Evolutionary conservation across 2,797 vertebrate genomes (phyloP).

Genomic region (Gobionotothen gibberifrons): DNA sequence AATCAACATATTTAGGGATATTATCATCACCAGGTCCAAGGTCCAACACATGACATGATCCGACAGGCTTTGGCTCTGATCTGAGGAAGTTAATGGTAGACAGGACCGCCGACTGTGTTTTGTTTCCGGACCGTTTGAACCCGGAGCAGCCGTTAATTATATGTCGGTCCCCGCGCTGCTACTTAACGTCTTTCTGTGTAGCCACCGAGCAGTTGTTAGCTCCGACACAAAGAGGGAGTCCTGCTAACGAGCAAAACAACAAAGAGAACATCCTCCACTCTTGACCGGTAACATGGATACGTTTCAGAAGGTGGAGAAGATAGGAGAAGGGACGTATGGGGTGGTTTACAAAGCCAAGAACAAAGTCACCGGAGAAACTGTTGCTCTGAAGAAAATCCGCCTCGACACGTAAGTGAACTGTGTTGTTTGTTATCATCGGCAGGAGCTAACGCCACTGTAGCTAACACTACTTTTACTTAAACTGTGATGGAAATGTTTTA

Average conservation of each 20-base stretch:
- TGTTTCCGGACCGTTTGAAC: slow-evolving; percentile 7
- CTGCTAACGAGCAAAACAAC: slow-evolving; percentile 17
- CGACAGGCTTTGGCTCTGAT: not conserved
- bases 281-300: slow-evolving; percentile 86
- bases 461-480: not conserved
- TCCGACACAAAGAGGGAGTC: slow-evolving; percentile 65
- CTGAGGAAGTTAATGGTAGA: not conserved
- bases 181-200: slow-evolving; percentile 23
- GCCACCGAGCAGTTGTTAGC: slow-evolving; percentile 62
- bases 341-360: slow-evolving; percentile 97
- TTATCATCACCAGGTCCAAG: not conserved
- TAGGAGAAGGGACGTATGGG: slow-evolving; percentile 95
- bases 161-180: slow-evolving; percentile 31
- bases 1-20: slow-evolving; percentile 2
- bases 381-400: slow-evolving; percentile 96
- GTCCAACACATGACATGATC: not conserved
- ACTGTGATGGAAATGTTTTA: not conserved
- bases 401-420: slow-evolving; percentile 92
- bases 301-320: slow-evolving; percentile 98
- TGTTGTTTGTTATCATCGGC: not conserved
- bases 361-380: slow-evolving; percentile 93
- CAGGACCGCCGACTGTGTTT: not conserved
- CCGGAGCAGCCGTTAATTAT: slow-evolving; percentile 18
- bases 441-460: not conserved
- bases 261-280: too few species aligned